Conservation (phyloP, 1,140 invertebrate species). For the Brachionus sp. region DNA sequence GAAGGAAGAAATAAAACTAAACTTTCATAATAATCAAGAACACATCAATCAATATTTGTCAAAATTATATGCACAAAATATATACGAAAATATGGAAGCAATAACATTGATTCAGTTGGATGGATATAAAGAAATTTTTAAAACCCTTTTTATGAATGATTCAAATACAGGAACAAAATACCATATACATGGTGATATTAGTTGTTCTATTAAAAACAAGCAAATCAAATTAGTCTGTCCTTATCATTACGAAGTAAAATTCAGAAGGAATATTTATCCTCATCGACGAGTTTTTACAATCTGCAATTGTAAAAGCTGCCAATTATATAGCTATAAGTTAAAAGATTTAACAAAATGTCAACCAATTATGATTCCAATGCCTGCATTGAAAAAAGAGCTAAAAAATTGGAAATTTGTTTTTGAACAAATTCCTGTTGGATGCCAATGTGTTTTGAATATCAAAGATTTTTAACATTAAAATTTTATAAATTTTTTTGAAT, state of each 20-base stretch:
- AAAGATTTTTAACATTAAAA: background rate
- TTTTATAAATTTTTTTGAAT: too few relatives aligned
- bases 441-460: background rate
- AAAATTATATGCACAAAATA: background rate
- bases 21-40: background rate
- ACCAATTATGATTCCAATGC: background rate
- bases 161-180: background rate
- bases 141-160: background rate
- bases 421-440: background rate
- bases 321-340: background rate
- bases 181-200: background rate
- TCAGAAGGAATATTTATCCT: background rate
- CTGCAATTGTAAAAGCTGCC: background rate
- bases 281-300: background rate
- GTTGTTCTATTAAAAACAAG: background rate
- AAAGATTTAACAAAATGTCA: background rate
- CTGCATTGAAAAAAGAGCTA: background rate
- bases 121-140: background rate
- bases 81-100: background rate
- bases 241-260: background rate
- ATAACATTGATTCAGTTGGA: background rate
- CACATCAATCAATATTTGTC: background rate
- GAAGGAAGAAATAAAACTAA: background rate
- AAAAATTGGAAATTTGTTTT: background rate
- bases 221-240: background rate